Evolutionary conservation across 2,797 vertebrate species (phyloP), one percentile per base, ranked within the genome.

Genomic region (Myotis vivesi): DNA sequence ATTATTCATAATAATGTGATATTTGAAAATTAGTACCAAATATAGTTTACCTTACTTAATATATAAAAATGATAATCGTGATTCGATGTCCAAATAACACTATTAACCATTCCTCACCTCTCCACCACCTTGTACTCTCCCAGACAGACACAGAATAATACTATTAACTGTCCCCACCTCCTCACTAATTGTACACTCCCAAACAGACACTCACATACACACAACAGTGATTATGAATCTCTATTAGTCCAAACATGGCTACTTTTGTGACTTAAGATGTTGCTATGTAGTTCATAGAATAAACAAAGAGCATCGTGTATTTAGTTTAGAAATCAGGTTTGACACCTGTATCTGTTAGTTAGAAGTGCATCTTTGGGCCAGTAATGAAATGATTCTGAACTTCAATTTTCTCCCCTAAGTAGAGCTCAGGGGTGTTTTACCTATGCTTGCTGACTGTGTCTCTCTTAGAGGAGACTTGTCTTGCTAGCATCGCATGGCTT

Each of bases 21-120:
- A 87, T 59, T 95, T 76, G 15, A 92, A 91, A 89, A 92, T 90
- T 77, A 38, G 23, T 79, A 57, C 44, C 41, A 73, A 85, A 66
- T 95, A 64, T 91, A 41, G 5, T 81, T 97, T 71, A 46, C 28
- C 5, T 95, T 87, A 44, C 8, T 76, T 89, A 68, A 49, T 69
- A 64, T 51, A 62, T 68, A 19, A 87, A 88, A 79, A 83, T 91
- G 80, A 72, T 22, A 36, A 66, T 76, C 53, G 36, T 33, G 19
- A 86, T 85, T 72, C 22, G 44, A 1, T 66, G 20, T 82, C 19
- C 64, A 36, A 49, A 62, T 69, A 49, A 6, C 69, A 77, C 72
- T 57, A 87, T 30, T 85, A n/a, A 53, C 79, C 84, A 9, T 82
- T 64, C 44, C 16, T 16, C 5, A 68, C 22, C 5, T 36, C 46